These are phyloP conservation scores for Philereme vetulata DNA, from an alignment of 2,888 invertebrate species.

Conservation along the genomic window DNA sequence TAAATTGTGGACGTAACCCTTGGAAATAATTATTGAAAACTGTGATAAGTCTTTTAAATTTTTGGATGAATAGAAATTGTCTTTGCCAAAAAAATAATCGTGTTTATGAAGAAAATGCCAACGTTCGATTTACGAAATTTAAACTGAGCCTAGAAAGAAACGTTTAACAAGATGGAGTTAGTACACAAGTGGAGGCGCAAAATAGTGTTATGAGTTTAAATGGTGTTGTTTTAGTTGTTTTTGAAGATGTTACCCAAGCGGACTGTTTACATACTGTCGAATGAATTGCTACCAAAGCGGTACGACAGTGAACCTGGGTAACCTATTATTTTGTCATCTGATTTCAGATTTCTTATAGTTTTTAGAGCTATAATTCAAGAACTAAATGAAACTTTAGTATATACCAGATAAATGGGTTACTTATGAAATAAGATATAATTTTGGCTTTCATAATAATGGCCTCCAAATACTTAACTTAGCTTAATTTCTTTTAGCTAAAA, in stretches of 20 bases:
- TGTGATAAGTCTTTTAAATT: no score
- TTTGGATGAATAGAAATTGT: no score
- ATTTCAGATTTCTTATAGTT: neutral
- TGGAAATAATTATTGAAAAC: neutral
- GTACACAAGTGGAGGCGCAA: constrained; percentile 2
- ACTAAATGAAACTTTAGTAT: neutral
- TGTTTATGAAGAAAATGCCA: constrained; percentile 12
- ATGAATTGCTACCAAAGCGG: constrained; percentile 76
- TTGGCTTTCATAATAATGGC: no score
- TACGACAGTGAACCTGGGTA: constrained; percentile 74
- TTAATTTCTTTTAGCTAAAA: no score
- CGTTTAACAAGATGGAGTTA: neutral
- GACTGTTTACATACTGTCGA: constrained; percentile 78
- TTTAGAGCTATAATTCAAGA: neutral
- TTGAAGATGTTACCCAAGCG: constrained; percentile 73
- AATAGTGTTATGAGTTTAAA: constrained; percentile 7
- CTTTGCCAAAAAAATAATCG: constrained; percentile 4
- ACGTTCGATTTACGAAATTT: constrained; percentile 23
- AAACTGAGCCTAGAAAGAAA: neutral
- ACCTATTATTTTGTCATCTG: constrained; percentile 13
- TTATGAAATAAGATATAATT: no score
- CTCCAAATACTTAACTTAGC: no score
- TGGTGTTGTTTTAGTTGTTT: constrained; percentile 28
- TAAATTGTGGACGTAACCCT: neutral
- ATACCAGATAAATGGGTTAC: no score